Conservation (phyloP, 2,797 vertebrate genomes). For the Anguilla anguilla region DNA sequence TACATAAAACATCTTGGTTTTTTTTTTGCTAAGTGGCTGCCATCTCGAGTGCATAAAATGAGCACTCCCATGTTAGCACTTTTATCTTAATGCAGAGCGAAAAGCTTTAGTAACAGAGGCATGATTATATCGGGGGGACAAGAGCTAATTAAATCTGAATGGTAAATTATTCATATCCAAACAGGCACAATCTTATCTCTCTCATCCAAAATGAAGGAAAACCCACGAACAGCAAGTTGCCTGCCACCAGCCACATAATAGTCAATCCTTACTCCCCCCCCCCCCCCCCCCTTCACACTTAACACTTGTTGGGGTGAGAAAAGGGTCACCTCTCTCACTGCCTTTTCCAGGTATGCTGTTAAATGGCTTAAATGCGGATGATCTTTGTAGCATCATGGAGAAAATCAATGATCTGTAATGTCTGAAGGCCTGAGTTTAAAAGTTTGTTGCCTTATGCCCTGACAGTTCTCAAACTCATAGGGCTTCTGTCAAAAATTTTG, state of each 20-base stretch:
- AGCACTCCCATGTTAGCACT: slow-evolving; percentile 74
- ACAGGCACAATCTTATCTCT: slow-evolving; percentile 72
- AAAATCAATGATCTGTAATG: not conserved
- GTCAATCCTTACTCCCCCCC: not conserved
- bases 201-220: slow-evolving; percentile 50
- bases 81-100: slow-evolving; percentile 74
- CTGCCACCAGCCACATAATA: slow-evolving; percentile 5
- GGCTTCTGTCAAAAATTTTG: not conserved
- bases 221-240: slow-evolving; percentile 17
- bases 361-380: slow-evolving; percentile 2
- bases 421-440: not conserved
- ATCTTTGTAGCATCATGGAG: not conserved
- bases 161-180: slow-evolving; percentile 76
- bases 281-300: slow-evolving; percentile 13
- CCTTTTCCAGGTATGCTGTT: slow-evolving; percentile 2
- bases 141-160: slow-evolving; percentile 76
- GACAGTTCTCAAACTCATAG: not conserved
- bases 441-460: not conserved
- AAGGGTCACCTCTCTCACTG: slow-evolving; percentile 9
- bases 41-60: slow-evolving; percentile 67
- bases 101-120: slow-evolving; percentile 73
- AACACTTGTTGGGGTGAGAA: slow-evolving; percentile 30
- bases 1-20: slow-evolving; percentile 20
- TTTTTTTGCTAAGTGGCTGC: slow-evolving; percentile 4
- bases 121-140: slow-evolving; percentile 78